Conservation (phyloP, 2,797 vertebrate species). For the Bufotes viridis region DNA sequence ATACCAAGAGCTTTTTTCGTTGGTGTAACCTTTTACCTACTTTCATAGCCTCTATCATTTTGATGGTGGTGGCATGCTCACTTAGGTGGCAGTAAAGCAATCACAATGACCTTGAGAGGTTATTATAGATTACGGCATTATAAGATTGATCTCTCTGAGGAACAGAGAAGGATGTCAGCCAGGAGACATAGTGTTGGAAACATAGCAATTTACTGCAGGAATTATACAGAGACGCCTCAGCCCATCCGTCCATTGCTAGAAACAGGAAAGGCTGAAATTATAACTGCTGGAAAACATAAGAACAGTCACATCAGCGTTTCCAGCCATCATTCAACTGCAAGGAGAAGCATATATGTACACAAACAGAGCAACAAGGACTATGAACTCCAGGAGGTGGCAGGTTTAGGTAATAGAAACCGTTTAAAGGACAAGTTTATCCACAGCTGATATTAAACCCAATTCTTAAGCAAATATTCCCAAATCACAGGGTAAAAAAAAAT, state of each 20-base stretch:
- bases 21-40: slow-evolving; percentile 40
- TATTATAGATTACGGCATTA: neutral
- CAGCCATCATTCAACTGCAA: neutral
- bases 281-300: slow-evolving; percentile 60
- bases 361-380: neutral
- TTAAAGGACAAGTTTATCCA: neutral
- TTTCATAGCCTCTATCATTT: neutral
- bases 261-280: slow-evolving; percentile 66
- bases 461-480: neutral
- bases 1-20: neutral
- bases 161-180: neutral
- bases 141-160: neutral
- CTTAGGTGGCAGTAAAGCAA: neutral
- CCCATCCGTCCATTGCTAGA: slow-evolving; percentile 36
- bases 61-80: neutral
- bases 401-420: neutral
- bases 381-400: no score
- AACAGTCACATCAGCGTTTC: slow-evolving; percentile 55
- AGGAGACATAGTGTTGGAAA: neutral
- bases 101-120: slow-evolving; percentile 15
- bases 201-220: neutral
- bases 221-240: neutral
- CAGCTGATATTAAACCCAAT: neutral
- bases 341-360: neutral
- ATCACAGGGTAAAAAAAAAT: neutral